Conservation (phyloP, 2,888 invertebrate species). For the Neelides folsomi region DNA sequence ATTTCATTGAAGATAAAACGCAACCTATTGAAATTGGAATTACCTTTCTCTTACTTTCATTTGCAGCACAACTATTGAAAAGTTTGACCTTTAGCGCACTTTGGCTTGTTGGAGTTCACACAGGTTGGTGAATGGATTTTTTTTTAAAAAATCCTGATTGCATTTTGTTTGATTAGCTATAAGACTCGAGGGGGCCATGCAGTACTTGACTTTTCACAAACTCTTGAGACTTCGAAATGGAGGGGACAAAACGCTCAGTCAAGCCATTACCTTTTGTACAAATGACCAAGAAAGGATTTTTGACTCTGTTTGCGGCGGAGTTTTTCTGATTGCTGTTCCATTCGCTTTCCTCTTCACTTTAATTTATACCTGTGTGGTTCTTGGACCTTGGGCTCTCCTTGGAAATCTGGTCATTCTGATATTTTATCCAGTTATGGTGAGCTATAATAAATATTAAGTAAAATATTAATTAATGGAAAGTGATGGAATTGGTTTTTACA, state of each 20-base stretch:
- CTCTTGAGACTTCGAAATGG: slow-evolving; percentile 36
- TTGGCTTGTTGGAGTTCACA: slow-evolving; percentile 35
- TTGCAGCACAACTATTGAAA: slow-evolving; percentile 35
- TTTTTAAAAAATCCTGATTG: neutral
- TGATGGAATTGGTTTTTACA: too few species aligned
- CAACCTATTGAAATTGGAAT: slow-evolving; percentile 33
- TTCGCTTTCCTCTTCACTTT: slow-evolving; percentile 38
- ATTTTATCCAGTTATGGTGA: slow-evolving; percentile 41
- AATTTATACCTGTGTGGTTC: slow-evolving; percentile 37
- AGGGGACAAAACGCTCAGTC: slow-evolving; percentile 38
- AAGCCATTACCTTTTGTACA: slow-evolving; percentile 37
- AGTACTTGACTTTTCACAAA: slow-evolving; percentile 38
- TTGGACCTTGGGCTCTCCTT: slow-evolving; percentile 40
- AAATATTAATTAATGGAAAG: too few species aligned
- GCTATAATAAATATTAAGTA: slow-evolving; percentile 9
- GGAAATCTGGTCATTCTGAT: slow-evolving; percentile 38
- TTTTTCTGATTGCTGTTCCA: slow-evolving; percentile 35
- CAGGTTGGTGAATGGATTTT: slow-evolving; percentile 20
- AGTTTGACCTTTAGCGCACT: slow-evolving; percentile 35
- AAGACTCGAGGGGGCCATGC: slow-evolving; percentile 34
- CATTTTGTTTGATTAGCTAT: slow-evolving; percentile 19
- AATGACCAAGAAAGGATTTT: slow-evolving; percentile 39
- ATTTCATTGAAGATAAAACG: slow-evolving; percentile 30
- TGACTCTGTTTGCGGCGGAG: slow-evolving; percentile 37
- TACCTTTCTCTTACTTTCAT: slow-evolving; percentile 34